Evolutionary conservation across 2,888 invertebrate genomes (phyloP), one percentile per base, ranked within the genome.

Genomic region (Drosophila paramelanica): DNA sequence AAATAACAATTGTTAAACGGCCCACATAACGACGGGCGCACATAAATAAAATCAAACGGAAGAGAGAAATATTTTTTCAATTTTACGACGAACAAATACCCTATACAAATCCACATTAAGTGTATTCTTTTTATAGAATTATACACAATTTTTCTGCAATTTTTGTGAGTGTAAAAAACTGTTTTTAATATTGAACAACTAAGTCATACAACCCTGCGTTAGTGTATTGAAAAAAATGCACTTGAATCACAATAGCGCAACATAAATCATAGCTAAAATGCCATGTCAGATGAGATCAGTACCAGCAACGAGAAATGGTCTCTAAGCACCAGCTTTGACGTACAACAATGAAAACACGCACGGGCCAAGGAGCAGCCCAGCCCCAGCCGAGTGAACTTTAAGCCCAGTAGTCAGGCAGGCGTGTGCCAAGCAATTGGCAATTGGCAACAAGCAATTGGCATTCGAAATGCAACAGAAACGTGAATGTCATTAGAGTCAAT

Each of bases 401-500:
- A 81, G 77, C 62, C 78, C 78, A 72, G 81, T 86, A 86, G 81
- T 45, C 43, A 45, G n/a, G 36, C 81, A 70, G 67, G 81, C 72
- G 64, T 74, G 78, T 67, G 79, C 76, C 58, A 58, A 33, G 11
- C 49, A 62, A 60, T 10, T 47, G 38, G 46, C 39, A 59, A 25
- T 25, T 36, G 11, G 36, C 36, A 36, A 31, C 10, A 47, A 42
- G 61, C 64, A 64, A 74, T 77, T 69, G 77, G 61, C 74, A 80
- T 80, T 73, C 77, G 64, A 77, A 77, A 56, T 72, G 76, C 77
- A 72, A 58, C 60, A 57, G 67, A 71, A 68, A 64, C 77, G 82
- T 83, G 86, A 85, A 85, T 77, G 87, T 86, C 81, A 67, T 73
- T 79, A 64, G 23, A 87, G 85, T 76, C 73, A 87, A 74, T 80